Percentiles rank a stretch among this genome's conserved stretches.
Evolutionary conservation across 1,140 invertebrate species (phyloP).

Genomic region (Hyles euphorbiae): DNA sequence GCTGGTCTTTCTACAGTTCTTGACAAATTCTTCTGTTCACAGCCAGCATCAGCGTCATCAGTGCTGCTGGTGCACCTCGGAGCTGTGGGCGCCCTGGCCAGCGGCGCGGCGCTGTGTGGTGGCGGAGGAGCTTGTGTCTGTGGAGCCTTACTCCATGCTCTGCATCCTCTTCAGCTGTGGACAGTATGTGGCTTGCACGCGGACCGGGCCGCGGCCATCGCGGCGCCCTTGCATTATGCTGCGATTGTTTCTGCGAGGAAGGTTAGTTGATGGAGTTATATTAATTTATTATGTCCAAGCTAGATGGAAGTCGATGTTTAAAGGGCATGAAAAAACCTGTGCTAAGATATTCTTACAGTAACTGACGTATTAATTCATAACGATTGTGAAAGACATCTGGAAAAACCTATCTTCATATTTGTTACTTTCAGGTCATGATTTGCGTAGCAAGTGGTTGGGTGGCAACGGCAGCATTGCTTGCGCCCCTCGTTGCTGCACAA

Average conservation of each 20-base stretch:
- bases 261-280: conserved; percentile 39
- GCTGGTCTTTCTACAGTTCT: not conserved
- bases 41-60: conserved; percentile 81
- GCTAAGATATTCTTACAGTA: no score
- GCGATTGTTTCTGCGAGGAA: conserved; percentile 82
- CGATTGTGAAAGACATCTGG: no score
- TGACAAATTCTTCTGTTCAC: conserved; percentile 52
- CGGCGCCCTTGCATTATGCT: conserved; percentile 85
- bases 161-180: conserved; percentile 86
- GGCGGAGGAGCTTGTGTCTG: conserved; percentile 76
- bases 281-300: no score
- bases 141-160: conserved; percentile 78
- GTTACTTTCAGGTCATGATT: conserved; percentile 66
- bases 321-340: no score
- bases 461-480: conserved; percentile 70
- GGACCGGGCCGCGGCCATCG: conserved; percentile 86
- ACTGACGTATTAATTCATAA: no score
- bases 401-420: not conserved
- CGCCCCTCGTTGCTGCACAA: conserved; percentile 74
- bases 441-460: conserved; percentile 75
- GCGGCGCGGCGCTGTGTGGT: conserved; percentile 73
- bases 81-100: conserved; percentile 80
- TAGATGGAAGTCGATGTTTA: no score
- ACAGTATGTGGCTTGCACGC: conserved; percentile 87
- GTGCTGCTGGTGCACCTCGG: conserved; percentile 84